phyloP scores from a whole-genome alignment of 2,797 vertebrate genomes.

The Tachyglossus aculeatus region DNA sequence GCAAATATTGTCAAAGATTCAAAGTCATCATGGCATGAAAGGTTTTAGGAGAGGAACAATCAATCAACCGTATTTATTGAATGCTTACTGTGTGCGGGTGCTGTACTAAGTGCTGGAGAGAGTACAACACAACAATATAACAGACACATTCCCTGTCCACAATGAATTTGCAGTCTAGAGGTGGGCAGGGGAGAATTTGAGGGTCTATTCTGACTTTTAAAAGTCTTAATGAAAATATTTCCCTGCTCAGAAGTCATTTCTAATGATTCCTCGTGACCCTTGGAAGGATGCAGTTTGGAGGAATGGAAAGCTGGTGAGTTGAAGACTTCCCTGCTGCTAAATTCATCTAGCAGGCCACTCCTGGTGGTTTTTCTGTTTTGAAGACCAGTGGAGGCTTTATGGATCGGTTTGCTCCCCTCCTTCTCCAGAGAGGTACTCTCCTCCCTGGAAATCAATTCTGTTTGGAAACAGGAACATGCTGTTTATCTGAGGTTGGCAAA shows the following conservation, averaged over 20 bases:
- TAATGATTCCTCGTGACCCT: slow-evolving; percentile 77
- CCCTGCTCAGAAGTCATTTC: slow-evolving; percentile 60
- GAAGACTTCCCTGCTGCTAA: slow-evolving; percentile 78
- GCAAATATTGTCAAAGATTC: too few species aligned
- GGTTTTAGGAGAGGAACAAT: slow-evolving; percentile 26
- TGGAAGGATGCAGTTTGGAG: slow-evolving; percentile 75
- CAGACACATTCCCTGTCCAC: too few species aligned
- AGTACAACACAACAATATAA: too few species aligned
- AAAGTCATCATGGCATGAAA: slow-evolving; percentile 40
- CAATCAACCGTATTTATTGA: too few species aligned
- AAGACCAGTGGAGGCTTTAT: slow-evolving; percentile 67
- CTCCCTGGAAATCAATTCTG: slow-evolving; percentile 51
- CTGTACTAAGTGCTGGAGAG: too few species aligned
- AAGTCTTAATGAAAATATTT: slow-evolving; percentile 62
- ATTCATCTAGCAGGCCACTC: slow-evolving; percentile 75
- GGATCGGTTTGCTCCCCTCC: slow-evolving; percentile 64
- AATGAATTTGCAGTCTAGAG: too few species aligned
- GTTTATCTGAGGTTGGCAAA: too few species aligned
- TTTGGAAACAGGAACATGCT: slow-evolving; percentile 50
- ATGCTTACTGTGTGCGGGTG: too few species aligned
- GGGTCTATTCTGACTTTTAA: slow-evolving; percentile 58
- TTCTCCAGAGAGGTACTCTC: slow-evolving; percentile 53
- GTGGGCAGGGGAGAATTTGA: slow-evolving; percentile 19
- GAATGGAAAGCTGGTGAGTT: slow-evolving; percentile 76
- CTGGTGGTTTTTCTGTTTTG: slow-evolving; percentile 72